Percentiles rank a stretch among this genome's conserved stretches.
These are phyloP conservation scores for Xenopus petersii DNA, from an alignment of 2,797 vertebrate genomes.

Conservation along the genomic window DNA sequence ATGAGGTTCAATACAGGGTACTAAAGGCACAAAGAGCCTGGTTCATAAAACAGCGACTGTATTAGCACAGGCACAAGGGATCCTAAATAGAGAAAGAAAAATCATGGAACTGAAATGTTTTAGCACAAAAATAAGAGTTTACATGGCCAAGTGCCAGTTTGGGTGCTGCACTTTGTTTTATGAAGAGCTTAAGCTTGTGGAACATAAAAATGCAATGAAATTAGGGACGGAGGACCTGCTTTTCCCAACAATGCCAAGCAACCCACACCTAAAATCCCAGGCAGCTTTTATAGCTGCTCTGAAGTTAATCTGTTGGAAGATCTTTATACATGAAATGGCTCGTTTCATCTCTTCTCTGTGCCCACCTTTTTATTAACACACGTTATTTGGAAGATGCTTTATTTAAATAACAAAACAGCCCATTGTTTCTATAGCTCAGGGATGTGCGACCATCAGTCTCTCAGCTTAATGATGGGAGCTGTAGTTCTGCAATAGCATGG, in stretches of 20 bases:
- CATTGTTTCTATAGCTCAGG: not conserved
- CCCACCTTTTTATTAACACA: not conserved
- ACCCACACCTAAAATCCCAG: no score
- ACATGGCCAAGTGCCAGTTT: conserved; percentile 50
- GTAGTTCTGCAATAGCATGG: no score
- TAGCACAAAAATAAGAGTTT: conserved; percentile 51
- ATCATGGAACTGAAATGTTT: conserved; percentile 44
- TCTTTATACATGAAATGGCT: not conserved
- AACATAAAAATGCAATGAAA: conserved; percentile 1
- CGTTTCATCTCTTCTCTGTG: not conserved
- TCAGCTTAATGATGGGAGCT: no score
- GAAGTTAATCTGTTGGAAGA: not conserved
- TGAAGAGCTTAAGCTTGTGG: conserved; percentile 37
- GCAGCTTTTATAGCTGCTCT: not conserved
- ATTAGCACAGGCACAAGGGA: conserved; percentile 40
- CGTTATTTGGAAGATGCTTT: not conserved
- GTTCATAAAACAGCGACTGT: conserved; percentile 65
- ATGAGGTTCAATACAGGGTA: conserved; percentile 84
- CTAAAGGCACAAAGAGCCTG: conserved; percentile 77
- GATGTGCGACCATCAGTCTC: no score
- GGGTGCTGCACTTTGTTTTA: conserved; percentile 48
- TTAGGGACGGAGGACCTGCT: conserved; percentile 18
- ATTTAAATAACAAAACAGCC: conserved; percentile 5
- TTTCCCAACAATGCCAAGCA: conserved; percentile 38
- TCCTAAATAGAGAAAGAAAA: conserved; percentile 51